Conservation (phyloP, 1,140 invertebrate genomes). For the Eulimnadia texana region DNA sequence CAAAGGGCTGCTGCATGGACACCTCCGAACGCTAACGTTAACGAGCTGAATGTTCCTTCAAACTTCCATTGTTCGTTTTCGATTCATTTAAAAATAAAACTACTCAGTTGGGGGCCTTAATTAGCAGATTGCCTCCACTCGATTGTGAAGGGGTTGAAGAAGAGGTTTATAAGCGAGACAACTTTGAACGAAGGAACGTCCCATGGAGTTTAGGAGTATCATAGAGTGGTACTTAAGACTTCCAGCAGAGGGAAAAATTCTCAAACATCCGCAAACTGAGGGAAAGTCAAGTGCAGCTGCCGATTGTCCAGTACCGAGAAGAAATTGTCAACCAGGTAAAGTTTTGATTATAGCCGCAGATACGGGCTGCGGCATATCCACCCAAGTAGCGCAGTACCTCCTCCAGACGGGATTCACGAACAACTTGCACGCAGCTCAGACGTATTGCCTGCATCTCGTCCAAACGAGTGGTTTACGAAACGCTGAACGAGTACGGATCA, state of each 20-base stretch:
- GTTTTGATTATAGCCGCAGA: slow-evolving; percentile 65
- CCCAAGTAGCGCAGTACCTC: slow-evolving; percentile 83
- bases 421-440: slow-evolving; percentile 90
- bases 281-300: slow-evolving; percentile 60
- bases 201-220: slow-evolving; percentile 49
- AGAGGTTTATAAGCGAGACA: slow-evolving; percentile 21
- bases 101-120: slow-evolving; percentile 39
- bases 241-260: slow-evolving; percentile 82
- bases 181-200: slow-evolving; percentile 27
- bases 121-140: slow-evolving; percentile 32
- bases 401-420: slow-evolving; percentile 66
- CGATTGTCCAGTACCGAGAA: slow-evolving; percentile 62
- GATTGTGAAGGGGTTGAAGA: slow-evolving; percentile 30
- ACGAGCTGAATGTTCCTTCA: slow-evolving; percentile 26
- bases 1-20: slow-evolving; percentile 13
- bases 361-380: slow-evolving; percentile 96
- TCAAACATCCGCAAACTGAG: slow-evolving; percentile 66
- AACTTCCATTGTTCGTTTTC: slow-evolving; percentile 39
- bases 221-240: slow-evolving; percentile 70
- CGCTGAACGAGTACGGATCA: slow-evolving; percentile 67
- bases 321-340: slow-evolving; percentile 55
- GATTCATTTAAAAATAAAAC: slow-evolving; percentile 42
- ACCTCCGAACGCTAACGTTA: slow-evolving; percentile 15
- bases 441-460: slow-evolving; percentile 89
- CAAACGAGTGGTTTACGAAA: slow-evolving; percentile 88